Evolutionary conservation across 2,888 invertebrate genomes (phyloP), one percentile per base, ranked within the genome.

Genomic region (Folsomia manolachei): DNA sequence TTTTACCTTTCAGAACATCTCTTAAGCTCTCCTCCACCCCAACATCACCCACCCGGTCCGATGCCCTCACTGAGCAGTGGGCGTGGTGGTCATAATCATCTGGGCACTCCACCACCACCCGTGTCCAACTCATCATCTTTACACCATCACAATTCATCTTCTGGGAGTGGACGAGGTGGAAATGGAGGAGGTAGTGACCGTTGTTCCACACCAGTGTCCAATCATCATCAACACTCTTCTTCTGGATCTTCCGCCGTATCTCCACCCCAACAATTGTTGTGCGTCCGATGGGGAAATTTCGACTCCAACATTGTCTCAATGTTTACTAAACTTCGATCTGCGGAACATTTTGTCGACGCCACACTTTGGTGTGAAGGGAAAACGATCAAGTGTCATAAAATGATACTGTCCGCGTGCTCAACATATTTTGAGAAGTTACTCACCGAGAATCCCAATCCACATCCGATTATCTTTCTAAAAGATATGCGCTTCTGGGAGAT

Each of bases 221-320:
- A 62, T 23, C 60, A 60, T 60, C n/a, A n/a, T n/a, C n/a, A n/a
- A n/a, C 60, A 60, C 60, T 19, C 60, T 27, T 26, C 51, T 26
- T 19, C 26, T 53, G 2, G 7, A 11, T 2, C 24, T 4, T 26
- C n/a, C 27, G 53, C n/a, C 4, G 78, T 75, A 53, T 75, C 74
- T 27, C 75, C 79, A 52, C 77, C 81, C 1, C 81, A 79, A 61
- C 81, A 81, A 66, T 65, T 81, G 26, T 72, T 81, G 9, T 81
- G 81, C 61, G 81, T 81, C 74, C 78, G 80, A 69, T 81, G 81
- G 81, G 81, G 81, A 24, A 81, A 81, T 74, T 81, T 78, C 64
- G 81, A 81, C 77, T 79, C 81, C 39, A 81, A 81, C 70, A 80
- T 81, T 65, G 79, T 80, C 64, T 79, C 80, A 69, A 81, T 81